Percentiles rank a stretch among this genome's conserved stretches.
These are phyloP conservation scores for Stegana nigrithorax DNA, from an alignment of 2,888 invertebrate species.

Conservation along the genomic window DNA sequence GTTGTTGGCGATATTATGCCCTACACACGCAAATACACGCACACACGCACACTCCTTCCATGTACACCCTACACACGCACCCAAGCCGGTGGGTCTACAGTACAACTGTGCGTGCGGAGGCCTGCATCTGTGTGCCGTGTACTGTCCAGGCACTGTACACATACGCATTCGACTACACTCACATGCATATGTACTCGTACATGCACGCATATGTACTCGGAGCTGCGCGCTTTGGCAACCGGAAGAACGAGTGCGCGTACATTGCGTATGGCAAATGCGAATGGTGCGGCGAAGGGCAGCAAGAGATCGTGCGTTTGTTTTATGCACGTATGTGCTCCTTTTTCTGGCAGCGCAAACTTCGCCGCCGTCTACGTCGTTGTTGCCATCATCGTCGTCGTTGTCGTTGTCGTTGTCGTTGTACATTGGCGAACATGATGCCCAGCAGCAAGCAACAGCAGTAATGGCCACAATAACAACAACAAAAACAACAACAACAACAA, in stretches of 20 bases:
- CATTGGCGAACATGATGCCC: slow-evolving; percentile 57
- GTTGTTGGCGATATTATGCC: no score
- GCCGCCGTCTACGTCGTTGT: not conserved
- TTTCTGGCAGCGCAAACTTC: slow-evolving; percentile 7
- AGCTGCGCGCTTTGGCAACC: not conserved
- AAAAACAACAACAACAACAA: no score
- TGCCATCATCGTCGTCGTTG: not conserved
- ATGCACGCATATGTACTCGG: not conserved
- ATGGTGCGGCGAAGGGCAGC: not conserved
- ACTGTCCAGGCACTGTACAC: not conserved
- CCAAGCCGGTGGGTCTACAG: not conserved
- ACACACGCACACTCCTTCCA: not conserved
- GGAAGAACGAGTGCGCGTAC: not conserved
- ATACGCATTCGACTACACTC: not conserved
- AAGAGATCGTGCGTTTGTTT: not conserved
- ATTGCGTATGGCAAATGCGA: not conserved
- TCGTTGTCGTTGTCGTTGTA: slow-evolving; percentile 29
- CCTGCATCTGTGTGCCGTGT: slow-evolving; percentile 25
- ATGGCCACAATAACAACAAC: slow-evolving; percentile 51
- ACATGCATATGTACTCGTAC: not conserved
- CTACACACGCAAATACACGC: not conserved
- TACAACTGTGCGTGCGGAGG: not conserved
- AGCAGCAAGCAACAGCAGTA: slow-evolving; percentile 24
- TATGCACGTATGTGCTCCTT: not conserved
- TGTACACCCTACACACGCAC: not conserved